phyloP scores from a whole-genome alignment of 2,113 vertebrate genomes.

The Rhodinocichla rosea region DNA sequence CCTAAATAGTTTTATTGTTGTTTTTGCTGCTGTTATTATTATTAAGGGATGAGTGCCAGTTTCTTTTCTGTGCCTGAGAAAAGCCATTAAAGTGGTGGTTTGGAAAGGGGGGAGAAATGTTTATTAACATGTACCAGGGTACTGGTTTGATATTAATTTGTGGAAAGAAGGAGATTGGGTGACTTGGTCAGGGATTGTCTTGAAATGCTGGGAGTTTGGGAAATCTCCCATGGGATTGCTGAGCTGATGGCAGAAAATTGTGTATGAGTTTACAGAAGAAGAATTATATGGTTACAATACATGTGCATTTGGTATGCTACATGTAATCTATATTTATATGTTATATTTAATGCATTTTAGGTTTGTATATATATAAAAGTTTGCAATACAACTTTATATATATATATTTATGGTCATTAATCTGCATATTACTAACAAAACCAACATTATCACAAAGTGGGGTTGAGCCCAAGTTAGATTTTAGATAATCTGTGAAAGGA shows the following conservation, averaged over 20 bases:
- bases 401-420: background rate
- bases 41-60: background rate
- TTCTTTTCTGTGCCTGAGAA: background rate
- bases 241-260: background rate
- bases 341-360: background rate
- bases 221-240: background rate
- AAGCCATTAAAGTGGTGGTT: background rate
- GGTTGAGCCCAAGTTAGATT: background rate
- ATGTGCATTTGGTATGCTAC: background rate
- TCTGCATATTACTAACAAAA: background rate
- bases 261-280: background rate
- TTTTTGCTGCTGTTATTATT: background rate
- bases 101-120: background rate
- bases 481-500: constrained; percentile 46
- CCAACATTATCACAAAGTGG: background rate
- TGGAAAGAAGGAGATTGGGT: background rate
- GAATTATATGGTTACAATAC: background rate
- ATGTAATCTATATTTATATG: background rate
- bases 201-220: background rate
- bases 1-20: background rate
- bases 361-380: background rate
- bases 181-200: background rate
- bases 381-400: background rate
- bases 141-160: background rate
- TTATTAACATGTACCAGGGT: fast-evolving